Conservation (phyloP, 2,888 invertebrate species). For the Pachycephus smyrnensis region DNA sequence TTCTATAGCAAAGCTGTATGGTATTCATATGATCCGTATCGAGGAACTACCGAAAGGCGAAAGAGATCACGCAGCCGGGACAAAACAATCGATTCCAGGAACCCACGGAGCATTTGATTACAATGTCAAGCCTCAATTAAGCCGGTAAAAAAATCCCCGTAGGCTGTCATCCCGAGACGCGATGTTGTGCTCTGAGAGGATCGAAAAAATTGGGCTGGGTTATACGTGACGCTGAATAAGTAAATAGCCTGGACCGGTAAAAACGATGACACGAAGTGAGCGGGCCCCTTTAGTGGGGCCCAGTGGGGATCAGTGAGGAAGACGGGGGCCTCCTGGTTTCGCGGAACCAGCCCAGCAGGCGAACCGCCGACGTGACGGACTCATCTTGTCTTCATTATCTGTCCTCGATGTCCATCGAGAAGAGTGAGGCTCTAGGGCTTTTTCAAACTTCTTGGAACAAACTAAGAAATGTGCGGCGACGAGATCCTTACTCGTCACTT, state of each 20-base stretch:
- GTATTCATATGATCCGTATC: background rate
- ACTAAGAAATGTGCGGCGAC: background rate
- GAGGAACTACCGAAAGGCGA: background rate
- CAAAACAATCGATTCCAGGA: conserved; percentile 36
- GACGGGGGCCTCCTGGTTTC: conserved; percentile 18
- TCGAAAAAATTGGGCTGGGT: conserved; percentile 29
- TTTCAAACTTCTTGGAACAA: conserved; percentile 30
- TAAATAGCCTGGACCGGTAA: conserved; percentile 34
- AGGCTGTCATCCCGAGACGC: conserved; percentile 33
- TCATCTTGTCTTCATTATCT: conserved; percentile 33
- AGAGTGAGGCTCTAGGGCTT: conserved; percentile 12
- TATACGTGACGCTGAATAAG: conserved; percentile 32
- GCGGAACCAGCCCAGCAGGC: conserved; percentile 28
- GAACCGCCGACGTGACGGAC: conserved; percentile 28
- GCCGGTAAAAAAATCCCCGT: conserved; percentile 32
- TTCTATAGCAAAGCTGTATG: background rate
- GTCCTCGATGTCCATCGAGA: conserved; percentile 22
- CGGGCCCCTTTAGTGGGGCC: conserved; percentile 7
- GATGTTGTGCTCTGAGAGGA: conserved; percentile 14
- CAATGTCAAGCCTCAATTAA: conserved; percentile 42
- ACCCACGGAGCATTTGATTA: conserved; percentile 39
- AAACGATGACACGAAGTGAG: conserved; percentile 30
- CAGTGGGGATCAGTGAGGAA: background rate
- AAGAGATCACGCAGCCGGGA: conserved; percentile 18
- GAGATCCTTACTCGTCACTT: background rate